phyloP scores from a whole-genome alignment of 2,113 vertebrate genomes.

The Parotia lawesii region DNA sequence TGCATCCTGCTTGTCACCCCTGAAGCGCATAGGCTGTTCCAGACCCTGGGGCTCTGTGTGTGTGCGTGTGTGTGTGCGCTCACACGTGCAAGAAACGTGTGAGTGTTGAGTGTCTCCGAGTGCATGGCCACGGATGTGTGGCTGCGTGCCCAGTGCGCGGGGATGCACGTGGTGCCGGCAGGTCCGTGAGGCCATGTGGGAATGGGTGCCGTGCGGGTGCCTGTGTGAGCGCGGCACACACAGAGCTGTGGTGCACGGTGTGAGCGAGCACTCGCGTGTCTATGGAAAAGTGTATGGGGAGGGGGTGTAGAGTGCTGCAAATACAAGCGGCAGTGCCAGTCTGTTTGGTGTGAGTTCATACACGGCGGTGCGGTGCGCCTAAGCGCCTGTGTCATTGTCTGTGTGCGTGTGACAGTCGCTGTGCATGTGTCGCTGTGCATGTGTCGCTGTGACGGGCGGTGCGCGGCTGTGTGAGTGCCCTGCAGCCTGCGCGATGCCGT shows the following conservation, averaged over 20 bases:
- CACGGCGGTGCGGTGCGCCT: rapidly evolving
- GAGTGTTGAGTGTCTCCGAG: rapidly evolving
- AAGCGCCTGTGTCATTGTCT: rapidly evolving
- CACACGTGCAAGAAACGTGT: rapidly evolving
- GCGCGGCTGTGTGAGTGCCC: rapidly evolving
- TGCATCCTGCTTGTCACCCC: rapidly evolving
- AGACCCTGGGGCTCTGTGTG: neutral
- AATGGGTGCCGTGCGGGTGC: rapidly evolving
- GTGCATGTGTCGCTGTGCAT: rapidly evolving
- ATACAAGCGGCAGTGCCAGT: rapidly evolving
- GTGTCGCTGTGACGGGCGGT: rapidly evolving
- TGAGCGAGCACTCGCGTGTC: rapidly evolving
- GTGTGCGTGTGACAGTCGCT: rapidly evolving
- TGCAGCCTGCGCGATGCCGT: rapidly evolving
- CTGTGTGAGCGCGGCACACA: rapidly evolving
- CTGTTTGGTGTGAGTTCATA: rapidly evolving
- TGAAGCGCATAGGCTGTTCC: too few species aligned
- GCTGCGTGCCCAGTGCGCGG: rapidly evolving
- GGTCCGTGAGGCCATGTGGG: rapidly evolving
- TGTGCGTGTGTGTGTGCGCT: rapidly evolving
- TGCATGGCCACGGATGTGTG: rapidly evolving
- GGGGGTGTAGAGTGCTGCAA: rapidly evolving
- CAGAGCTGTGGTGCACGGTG: rapidly evolving
- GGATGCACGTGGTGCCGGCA: rapidly evolving
- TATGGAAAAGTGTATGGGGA: rapidly evolving